Percentiles rank a stretch among this genome's conserved stretches.
phyloP scores from a whole-genome alignment of 2,113 vertebrate species.

The Euleptes europaea region DNA sequence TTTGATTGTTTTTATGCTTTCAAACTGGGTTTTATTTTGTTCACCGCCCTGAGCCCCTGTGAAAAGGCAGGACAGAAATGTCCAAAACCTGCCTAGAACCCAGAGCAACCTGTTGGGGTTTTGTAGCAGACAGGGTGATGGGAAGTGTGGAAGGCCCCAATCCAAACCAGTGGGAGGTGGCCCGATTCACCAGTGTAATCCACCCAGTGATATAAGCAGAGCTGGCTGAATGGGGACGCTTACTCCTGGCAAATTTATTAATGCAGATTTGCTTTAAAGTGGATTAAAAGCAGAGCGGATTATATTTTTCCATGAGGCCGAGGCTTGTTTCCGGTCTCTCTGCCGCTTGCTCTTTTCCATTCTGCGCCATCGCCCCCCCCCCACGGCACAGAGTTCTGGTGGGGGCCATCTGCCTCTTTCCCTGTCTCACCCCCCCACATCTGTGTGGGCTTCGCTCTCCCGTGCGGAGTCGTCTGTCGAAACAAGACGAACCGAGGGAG shows the following conservation, averaged over 20 bases:
- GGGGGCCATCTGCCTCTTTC: background rate
- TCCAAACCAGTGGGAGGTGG: background rate
- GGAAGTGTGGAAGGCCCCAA: too few species aligned
- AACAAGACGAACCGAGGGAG: too few species aligned
- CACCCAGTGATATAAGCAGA: background rate
- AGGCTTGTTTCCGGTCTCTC: background rate
- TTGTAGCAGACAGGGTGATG: too few species aligned
- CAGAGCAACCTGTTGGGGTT: too few species aligned
- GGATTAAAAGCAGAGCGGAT: background rate
- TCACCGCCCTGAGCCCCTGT: too few species aligned
- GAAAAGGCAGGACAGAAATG: too few species aligned
- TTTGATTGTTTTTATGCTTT: too few species aligned
- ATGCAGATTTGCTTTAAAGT: background rate
- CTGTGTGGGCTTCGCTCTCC: background rate
- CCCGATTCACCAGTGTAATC: background rate
- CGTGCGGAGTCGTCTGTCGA: too few species aligned
- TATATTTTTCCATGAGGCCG: background rate
- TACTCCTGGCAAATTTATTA: too few species aligned
- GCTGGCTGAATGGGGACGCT: background rate
- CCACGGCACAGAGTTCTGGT: background rate
- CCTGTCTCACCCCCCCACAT: background rate
- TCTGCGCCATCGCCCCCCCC: too few species aligned
- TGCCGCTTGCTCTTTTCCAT: background rate
- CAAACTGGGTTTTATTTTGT: too few species aligned
- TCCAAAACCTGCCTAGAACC: too few species aligned